These are phyloP conservation scores for Prolemur simus DNA, from an alignment of 2,113 vertebrate species.

Conservation along the genomic window DNA sequence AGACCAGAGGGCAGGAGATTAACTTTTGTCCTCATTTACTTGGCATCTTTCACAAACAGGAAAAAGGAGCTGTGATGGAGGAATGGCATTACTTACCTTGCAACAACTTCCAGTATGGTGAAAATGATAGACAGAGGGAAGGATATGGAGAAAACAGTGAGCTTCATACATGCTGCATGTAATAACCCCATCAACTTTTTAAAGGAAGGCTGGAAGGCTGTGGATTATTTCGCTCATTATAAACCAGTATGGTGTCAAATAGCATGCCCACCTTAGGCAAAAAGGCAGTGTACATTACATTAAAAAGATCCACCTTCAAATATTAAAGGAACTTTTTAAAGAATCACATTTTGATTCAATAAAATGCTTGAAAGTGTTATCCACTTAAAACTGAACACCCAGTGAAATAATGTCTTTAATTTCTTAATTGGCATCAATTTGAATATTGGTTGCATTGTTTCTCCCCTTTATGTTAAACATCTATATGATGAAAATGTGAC, in stretches of 20 bases:
- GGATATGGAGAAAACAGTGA: not conserved
- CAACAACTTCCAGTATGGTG: not conserved
- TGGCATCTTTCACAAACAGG: not conserved
- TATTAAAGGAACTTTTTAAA: not conserved
- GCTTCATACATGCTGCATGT: not conserved
- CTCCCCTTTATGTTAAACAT: not conserved
- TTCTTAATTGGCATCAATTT: not conserved
- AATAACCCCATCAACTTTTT: not conserved
- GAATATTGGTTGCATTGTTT: not conserved
- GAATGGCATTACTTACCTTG: not conserved
- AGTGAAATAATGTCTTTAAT: constrained; percentile 10
- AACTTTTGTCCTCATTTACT: not conserved
- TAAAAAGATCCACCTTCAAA: not conserved
- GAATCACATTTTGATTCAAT: not conserved
- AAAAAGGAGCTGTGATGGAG: not conserved
- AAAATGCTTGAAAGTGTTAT: not conserved
- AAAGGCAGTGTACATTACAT: not conserved
- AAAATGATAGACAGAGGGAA: not conserved
- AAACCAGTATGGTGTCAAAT: not conserved
- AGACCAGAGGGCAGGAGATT: not conserved
- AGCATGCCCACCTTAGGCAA: not conserved
- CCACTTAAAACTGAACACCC: constrained; percentile 10
- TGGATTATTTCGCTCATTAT: not conserved
- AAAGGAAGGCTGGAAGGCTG: not conserved
- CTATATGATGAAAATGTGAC: not conserved